phyloP scores from a whole-genome alignment of 2,113 vertebrate species.

The Rutilus rutilus region DNA sequence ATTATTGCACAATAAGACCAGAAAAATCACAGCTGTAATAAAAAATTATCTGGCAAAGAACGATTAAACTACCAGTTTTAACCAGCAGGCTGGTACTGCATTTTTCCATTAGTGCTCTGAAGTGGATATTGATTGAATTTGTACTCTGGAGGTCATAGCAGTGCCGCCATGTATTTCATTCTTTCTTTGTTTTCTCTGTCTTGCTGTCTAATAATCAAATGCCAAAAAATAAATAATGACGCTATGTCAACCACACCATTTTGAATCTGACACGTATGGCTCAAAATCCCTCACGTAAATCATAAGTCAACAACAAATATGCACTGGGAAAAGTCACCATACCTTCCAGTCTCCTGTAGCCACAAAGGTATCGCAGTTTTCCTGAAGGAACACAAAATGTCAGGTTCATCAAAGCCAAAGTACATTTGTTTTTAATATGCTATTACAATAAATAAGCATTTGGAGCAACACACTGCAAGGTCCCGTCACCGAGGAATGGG shows the following conservation, averaged over 20 bases:
- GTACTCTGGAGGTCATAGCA: background rate
- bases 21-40: no score
- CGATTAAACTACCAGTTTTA: background rate
- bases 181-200: background rate
- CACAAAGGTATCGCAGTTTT: conserved; percentile 87
- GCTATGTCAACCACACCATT: background rate
- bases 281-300: background rate
- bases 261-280: background rate
- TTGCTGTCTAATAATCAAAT: background rate
- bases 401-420: conserved; percentile 14
- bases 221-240: background rate
- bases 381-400: conserved; percentile 72
- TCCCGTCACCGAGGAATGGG: background rate
- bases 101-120: background rate
- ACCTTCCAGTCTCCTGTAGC: conserved; percentile 91
- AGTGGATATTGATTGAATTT: background rate
- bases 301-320: background rate
- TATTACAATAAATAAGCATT: background rate
- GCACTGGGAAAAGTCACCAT: conserved; percentile 49
- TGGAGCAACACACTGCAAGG: conserved; percentile 41
- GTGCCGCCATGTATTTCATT: background rate
- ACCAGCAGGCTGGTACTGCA: conserved; percentile 4
- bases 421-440: background rate
- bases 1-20: background rate
- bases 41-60: background rate